A percentile compares a stretch with the other conserved stretches of the same genome.
phyloP scores from a whole-genome alignment of 1,140 invertebrate genomes.

The Anastrepha obliqua region DNA sequence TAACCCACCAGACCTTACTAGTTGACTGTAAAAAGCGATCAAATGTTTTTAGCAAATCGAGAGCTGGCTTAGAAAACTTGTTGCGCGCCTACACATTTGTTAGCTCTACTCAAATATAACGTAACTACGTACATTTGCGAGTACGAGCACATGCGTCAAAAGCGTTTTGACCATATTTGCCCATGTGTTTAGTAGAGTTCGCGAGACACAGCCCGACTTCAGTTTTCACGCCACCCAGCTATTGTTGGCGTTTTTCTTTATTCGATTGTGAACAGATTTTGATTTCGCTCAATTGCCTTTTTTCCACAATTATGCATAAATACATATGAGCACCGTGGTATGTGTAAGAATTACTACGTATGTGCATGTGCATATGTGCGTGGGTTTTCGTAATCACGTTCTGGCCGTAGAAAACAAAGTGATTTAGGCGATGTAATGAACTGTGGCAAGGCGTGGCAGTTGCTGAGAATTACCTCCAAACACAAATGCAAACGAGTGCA shows the following conservation, averaged over 20 bases:
- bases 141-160: background rate
- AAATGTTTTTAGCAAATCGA: background rate
- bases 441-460: constrained; percentile 8
- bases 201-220: background rate
- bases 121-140: background rate
- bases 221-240: background rate
- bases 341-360: background rate
- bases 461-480: background rate
- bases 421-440: constrained; percentile 9
- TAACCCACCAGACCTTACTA: background rate
- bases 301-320: constrained; percentile 2
- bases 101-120: background rate
- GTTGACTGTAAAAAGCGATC: background rate
- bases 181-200: background rate
- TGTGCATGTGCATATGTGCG: background rate
- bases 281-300: constrained; percentile 41
- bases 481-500: background rate
- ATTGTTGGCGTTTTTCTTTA: constrained; percentile 6
- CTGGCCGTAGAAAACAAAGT: background rate
- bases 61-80: constrained; percentile 20
- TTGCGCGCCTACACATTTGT: constrained; percentile 10
- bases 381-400: constrained; percentile 25
- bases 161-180: constrained; percentile 40
- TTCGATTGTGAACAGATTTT: background rate
- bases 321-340: background rate